These are phyloP conservation scores for Chalcosyrphus nemorum DNA, from an alignment of 2,888 invertebrate species.

Conservation along the genomic window DNA sequence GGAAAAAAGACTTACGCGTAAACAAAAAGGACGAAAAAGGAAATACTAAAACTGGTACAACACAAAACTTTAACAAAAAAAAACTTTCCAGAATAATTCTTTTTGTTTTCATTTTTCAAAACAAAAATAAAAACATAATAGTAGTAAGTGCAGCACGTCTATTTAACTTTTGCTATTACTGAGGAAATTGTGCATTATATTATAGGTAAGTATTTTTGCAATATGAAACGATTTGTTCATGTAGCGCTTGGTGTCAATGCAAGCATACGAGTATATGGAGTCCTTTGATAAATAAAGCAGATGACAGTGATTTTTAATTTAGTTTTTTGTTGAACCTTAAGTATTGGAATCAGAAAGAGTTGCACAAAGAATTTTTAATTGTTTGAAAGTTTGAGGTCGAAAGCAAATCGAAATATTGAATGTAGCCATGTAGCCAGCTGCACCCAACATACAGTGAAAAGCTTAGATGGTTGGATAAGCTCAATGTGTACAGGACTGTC, in stretches of 20 bases:
- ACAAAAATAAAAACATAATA: background rate
- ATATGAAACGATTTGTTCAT: background rate
- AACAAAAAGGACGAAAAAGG: slow-evolving; percentile 3
- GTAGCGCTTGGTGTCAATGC: background rate
- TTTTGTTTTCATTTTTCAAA: background rate
- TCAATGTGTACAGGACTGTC: too few species aligned
- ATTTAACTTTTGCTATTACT: background rate
- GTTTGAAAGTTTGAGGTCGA: too few species aligned
- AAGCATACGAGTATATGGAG: too few species aligned
- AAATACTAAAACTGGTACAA: background rate
- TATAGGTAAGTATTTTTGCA: background rate
- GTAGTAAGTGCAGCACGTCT: background rate
- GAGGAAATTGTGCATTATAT: background rate
- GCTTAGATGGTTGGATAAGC: too few species aligned
- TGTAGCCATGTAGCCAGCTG: too few species aligned
- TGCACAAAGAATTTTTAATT: too few species aligned
- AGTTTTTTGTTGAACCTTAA: too few species aligned
- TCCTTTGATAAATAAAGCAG: too few species aligned
- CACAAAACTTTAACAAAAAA: slow-evolving; percentile 12
- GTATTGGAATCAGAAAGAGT: too few species aligned
- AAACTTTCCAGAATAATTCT: background rate
- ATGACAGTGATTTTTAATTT: too few species aligned
- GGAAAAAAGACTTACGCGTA: slow-evolving; percentile 18
- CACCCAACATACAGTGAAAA: too few species aligned
- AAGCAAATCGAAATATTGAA: too few species aligned